Evolutionary conservation across 2,888 invertebrate species (phyloP).

Genomic region (Pelosia muscerda): DNA sequence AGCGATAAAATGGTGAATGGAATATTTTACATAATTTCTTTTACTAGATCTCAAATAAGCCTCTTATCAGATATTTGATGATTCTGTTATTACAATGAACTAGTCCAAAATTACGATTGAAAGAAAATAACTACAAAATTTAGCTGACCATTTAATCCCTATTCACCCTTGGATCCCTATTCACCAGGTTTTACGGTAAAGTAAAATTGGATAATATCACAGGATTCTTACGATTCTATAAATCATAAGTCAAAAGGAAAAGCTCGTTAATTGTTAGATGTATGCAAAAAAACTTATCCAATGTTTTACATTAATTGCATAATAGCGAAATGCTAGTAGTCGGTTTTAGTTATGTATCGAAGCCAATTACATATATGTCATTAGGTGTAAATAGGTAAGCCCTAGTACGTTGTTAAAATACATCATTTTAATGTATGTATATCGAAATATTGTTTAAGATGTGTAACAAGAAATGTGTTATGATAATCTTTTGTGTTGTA

Average conservation of each 20-base stretch:
- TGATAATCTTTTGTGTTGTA: slow-evolving; percentile 45
- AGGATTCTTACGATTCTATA: background rate
- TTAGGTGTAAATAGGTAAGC: slow-evolving; percentile 43
- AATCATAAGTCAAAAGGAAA: background rate
- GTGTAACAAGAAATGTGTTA: slow-evolving; percentile 35
- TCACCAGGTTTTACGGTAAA: too few species aligned
- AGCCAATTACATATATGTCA: slow-evolving; percentile 50
- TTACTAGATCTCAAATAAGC: too few species aligned
- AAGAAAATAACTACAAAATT: too few species aligned
- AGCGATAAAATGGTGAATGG: too few species aligned
- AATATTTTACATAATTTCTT: too few species aligned
- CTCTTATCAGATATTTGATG: too few species aligned
- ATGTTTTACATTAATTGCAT: slow-evolving; percentile 48
- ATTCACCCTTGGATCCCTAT: too few species aligned
- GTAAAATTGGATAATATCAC: background rate
- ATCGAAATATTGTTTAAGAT: slow-evolving; percentile 35
- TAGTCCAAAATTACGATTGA: too few species aligned
- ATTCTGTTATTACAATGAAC: too few species aligned
- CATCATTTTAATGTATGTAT: slow-evolving; percentile 38
- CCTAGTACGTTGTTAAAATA: slow-evolving; percentile 24
- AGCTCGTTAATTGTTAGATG: too few species aligned
- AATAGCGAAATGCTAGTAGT: slow-evolving; percentile 42
- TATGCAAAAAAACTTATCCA: slow-evolving; percentile 15
- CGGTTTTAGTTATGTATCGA: slow-evolving; percentile 33
- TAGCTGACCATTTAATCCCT: too few species aligned